These are phyloP conservation scores for Tachuris rubrigastra DNA, from an alignment of 2,113 vertebrate genomes.

Conservation along the genomic window DNA sequence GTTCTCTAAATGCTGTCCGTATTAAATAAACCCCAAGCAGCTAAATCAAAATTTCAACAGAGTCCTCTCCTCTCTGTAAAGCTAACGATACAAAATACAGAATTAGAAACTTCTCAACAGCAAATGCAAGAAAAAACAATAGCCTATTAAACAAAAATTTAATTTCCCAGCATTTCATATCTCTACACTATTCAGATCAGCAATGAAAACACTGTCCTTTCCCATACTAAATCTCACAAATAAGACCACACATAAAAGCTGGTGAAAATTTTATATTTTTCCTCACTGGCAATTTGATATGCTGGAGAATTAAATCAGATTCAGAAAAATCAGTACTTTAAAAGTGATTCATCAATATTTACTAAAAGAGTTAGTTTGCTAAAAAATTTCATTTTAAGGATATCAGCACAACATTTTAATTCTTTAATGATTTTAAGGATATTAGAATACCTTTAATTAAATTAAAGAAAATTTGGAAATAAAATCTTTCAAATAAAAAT, in stretches of 20 bases:
- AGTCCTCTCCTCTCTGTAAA: neutral
- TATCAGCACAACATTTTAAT: neutral
- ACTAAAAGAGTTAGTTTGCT: neutral
- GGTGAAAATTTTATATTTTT: neutral
- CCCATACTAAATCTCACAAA: neutral
- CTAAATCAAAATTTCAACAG: slow-evolving; percentile 4
- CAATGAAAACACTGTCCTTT: neutral
- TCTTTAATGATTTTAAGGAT: neutral
- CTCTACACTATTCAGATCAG: neutral
- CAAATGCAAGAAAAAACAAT: neutral
- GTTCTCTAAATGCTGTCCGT: neutral
- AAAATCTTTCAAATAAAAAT: neutral
- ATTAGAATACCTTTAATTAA: neutral
- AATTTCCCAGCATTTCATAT: neutral
- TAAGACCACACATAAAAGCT: neutral
- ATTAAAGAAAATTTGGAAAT: neutral
- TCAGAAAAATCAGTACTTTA: neutral
- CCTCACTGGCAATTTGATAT: neutral
- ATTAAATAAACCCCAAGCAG: slow-evolving; percentile 35
- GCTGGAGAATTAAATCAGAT: neutral
- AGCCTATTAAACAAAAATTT: neutral
- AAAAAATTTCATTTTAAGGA: neutral
- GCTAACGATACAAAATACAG: neutral
- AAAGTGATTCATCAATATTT: neutral
- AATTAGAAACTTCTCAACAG: neutral